Conservation (phyloP, 2,113 vertebrate genomes). For the Xenotilapia longispinis region DNA sequence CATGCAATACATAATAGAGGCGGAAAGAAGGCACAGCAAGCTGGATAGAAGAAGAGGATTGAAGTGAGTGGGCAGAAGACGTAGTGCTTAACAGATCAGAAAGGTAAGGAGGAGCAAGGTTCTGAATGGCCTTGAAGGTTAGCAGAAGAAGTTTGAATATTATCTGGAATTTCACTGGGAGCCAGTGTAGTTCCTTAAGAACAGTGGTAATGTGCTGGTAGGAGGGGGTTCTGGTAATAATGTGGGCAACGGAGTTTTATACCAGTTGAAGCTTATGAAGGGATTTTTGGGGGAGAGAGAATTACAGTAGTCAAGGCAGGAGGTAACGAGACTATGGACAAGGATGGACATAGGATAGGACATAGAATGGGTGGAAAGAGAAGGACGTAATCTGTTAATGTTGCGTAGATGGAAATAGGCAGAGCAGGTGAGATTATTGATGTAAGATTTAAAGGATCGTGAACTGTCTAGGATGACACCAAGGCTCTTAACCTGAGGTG, state of each 20-base stretch:
- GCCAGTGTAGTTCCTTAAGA: background rate
- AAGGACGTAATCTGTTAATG: background rate
- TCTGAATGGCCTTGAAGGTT: background rate
- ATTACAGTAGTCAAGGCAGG: background rate
- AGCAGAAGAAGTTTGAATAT: background rate
- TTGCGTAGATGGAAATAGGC: background rate
- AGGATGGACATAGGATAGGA: background rate
- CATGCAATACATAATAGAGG: background rate
- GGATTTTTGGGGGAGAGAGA: background rate
- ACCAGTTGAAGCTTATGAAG: background rate
- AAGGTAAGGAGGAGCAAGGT: background rate
- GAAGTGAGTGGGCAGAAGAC: background rate
- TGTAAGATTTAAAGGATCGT: background rate
- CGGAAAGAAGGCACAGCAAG: background rate
- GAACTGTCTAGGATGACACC: background rate
- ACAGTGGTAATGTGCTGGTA: background rate
- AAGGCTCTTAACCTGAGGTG: background rate
- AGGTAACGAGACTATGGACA: background rate
- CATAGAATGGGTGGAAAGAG: background rate
- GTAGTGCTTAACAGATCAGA: background rate
- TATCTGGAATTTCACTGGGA: background rate
- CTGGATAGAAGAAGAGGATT: background rate
- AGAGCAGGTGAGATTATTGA: background rate
- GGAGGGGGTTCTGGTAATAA: background rate
- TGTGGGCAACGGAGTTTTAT: fast-evolving